phyloP scores from a whole-genome alignment of 1,140 invertebrate genomes.

The Macrotrachela quadricornifera region DNA sequence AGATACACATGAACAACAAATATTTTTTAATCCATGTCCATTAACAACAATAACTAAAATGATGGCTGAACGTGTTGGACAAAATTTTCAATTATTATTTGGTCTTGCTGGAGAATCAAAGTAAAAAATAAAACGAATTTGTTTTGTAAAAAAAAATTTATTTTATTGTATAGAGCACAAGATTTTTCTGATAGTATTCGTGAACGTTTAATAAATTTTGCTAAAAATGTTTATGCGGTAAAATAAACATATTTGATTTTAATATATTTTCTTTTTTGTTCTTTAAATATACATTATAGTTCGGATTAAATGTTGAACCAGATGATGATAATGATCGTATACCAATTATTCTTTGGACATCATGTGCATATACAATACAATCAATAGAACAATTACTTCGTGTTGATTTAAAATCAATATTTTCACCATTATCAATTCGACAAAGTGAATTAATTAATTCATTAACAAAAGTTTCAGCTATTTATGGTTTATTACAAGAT shows the following conservation, averaged over 20 bases:
- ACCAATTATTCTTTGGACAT: slow-evolving; percentile 49
- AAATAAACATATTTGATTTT: too few relatives aligned
- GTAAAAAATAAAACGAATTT: too few relatives aligned
- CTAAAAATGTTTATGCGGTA: too few relatives aligned
- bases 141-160: too few relatives aligned
- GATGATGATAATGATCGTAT: slow-evolving; percentile 40
- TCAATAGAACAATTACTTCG: slow-evolving; percentile 31
- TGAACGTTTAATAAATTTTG: too few relatives aligned
- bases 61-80: slow-evolving; percentile 29
- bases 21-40: slow-evolving; percentile 18
- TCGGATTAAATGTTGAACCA: slow-evolving; percentile 17
- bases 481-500: slow-evolving; percentile 35
- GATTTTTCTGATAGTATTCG: too few relatives aligned
- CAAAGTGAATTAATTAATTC: slow-evolving; percentile 51
- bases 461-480: slow-evolving; percentile 42
- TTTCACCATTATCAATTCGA: slow-evolving; percentile 56
- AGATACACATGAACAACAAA: slow-evolving; percentile 14
- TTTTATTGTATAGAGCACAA: too few relatives aligned
- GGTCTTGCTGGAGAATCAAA: slow-evolving; percentile 12
- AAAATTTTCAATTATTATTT: slow-evolving; percentile 29
- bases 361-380: slow-evolving; percentile 59
- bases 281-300: too few relatives aligned
- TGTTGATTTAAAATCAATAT: slow-evolving; percentile 50
- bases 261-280: too few relatives aligned
- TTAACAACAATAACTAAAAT: slow-evolving; percentile 21